Conservation (phyloP, 2,797 vertebrate genomes). For the Kryptopterus vitreolus region DNA sequence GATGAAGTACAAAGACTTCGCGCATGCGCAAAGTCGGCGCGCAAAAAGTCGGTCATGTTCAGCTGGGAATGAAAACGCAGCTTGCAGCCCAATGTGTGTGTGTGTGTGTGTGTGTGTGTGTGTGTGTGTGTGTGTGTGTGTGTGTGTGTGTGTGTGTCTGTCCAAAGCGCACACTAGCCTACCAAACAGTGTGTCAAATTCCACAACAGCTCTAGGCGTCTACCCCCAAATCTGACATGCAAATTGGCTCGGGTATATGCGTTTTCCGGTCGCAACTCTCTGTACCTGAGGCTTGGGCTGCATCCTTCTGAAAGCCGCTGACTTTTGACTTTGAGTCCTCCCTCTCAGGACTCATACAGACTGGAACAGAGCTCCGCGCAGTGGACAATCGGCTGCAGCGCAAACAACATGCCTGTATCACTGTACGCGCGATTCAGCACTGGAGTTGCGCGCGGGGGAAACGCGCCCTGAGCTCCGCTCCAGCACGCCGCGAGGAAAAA, state of each 20-base stretch:
- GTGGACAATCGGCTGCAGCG: slow-evolving; percentile 55
- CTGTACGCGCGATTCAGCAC: slow-evolving; percentile 62
- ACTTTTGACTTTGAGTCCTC: slow-evolving; percentile 48
- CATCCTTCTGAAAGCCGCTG: slow-evolving; percentile 25
- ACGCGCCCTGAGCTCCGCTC: slow-evolving; percentile 40
- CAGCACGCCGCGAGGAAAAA: not conserved
- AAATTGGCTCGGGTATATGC: not conserved
- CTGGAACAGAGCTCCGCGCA: slow-evolving; percentile 56
- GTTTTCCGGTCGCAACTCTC: not conserved
- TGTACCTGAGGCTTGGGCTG: slow-evolving; percentile 29
- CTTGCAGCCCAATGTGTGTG: not conserved
- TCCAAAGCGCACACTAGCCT: not conserved
- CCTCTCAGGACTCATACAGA: slow-evolving; percentile 27
- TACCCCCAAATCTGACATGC: not conserved
- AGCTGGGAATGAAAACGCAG: not conserved
- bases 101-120: too few species aligned
- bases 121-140: not conserved
- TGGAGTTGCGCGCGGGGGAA: slow-evolving; percentile 47
- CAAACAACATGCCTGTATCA: slow-evolving; percentile 61
- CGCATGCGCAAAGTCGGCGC: slow-evolving; percentile 3
- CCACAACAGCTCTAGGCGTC: not conserved
- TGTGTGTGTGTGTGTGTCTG: not conserved
- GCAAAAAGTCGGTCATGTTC: slow-evolving; percentile 14
- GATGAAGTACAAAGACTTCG: not conserved
- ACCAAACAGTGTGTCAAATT: not conserved